Evolutionary conservation across 2,888 invertebrate species (phyloP), one percentile per base, ranked within the genome.

Genomic region (Pilophorus perplexus): DNA sequence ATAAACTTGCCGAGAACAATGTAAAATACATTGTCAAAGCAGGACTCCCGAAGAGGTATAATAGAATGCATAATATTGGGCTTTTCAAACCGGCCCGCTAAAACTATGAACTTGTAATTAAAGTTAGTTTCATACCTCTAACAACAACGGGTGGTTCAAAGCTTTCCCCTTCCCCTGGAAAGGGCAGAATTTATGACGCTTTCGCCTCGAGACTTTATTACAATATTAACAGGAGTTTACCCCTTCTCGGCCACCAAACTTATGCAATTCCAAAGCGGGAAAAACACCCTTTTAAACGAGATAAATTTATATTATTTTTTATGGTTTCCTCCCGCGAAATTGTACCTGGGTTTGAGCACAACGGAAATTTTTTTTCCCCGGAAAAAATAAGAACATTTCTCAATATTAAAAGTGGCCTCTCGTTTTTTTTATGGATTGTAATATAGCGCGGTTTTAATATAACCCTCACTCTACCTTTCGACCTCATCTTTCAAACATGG

Each of bases 381-480:
- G 28, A 18, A 18, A 18, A 52, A 52, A 52, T 12, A 52, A 14
- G 59, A 40, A 57, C 40, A 59, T 59, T 23, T 42, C 59, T 59
- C 59, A 59, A 59, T 59, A 59, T 59, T 59, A 59, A 59, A 59
- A 59, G 42, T 42, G 27, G 59, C 59, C 38, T 16, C 23, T 62
- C 48, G 48, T 27, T 46, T 44, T n/a, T n/a, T 62, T 62, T 62
- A 62, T 62, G 62, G 62, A 62, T 62, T 46, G 62, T 46, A 46
- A 62, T 62, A 46, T 46, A 20, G 33, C 23, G 14, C 23, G 3
- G 46, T 27, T 25, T 33, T 28, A 42, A 59, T 59, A 59, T 59
- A 42, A 6, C 59, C 42, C 28, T 12, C 16, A 52, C 18, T 52
- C 27, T 52, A 28, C 12, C 50, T 12, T 6, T 14, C 50, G 23